Conservation (phyloP, 1,140 invertebrate species). For the Drosophila baimaii region DNA sequence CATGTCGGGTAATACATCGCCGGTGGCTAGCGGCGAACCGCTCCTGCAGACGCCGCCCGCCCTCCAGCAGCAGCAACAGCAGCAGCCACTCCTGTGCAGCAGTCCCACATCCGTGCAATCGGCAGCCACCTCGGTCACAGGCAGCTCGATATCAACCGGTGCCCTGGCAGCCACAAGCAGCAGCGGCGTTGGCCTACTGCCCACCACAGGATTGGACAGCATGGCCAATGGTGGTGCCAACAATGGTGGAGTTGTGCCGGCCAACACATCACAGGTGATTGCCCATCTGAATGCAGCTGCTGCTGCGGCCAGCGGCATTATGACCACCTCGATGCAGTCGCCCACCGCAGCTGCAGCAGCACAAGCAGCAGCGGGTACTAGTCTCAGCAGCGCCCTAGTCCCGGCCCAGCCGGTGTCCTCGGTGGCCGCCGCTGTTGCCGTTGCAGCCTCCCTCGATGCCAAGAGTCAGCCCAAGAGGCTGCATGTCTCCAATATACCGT, state of each 20-base stretch:
- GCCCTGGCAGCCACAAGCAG: constrained; percentile 70
- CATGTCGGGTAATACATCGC: constrained; percentile 70
- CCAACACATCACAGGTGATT: constrained; percentile 77
- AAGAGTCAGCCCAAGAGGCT: constrained; percentile 93
- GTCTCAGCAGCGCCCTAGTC: constrained; percentile 76
- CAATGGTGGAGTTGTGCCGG: constrained; percentile 48
- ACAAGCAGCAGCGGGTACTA: constrained; percentile 57
- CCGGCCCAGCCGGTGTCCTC: constrained; percentile 63
- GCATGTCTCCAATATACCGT: constrained; percentile 99
- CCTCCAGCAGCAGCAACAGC: constrained; percentile 55
- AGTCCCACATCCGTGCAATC: constrained; percentile 54
- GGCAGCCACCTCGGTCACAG: constrained; percentile 73
- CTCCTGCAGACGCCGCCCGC: constrained; percentile 70
- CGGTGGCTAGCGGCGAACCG: constrained; percentile 70
- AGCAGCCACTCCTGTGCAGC: constrained; percentile 48
- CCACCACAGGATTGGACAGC: constrained; percentile 62
- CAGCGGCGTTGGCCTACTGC: constrained; percentile 63
- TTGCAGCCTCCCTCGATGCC: constrained; percentile 71
- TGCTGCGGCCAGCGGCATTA: constrained; percentile 70
- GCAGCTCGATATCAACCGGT: constrained; percentile 73
- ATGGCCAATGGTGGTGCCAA: constrained; percentile 52
- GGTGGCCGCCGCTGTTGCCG: constrained; percentile 62
- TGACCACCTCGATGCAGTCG: constrained; percentile 68
- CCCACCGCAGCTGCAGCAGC: constrained; percentile 45
- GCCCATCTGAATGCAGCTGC: constrained; percentile 78